Evolutionary conservation across 2,113 vertebrate genomes (phyloP), one percentile per base, ranked within the genome.

Genomic region (Melanocharis versteri): DNA sequence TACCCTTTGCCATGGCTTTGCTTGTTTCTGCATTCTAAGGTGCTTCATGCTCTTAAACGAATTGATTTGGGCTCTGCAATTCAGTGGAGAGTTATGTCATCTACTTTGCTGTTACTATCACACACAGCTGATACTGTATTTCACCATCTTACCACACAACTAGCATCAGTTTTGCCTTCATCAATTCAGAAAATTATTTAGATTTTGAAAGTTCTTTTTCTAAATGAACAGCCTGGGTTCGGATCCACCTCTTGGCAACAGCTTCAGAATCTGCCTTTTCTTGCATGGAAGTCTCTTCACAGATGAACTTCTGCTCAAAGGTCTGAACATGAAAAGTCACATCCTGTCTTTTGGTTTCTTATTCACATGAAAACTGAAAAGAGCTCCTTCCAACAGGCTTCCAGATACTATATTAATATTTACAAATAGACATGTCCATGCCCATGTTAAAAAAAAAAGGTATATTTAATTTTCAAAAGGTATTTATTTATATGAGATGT

Each of bases 1-100:
- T 88, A 45, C 51, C 77, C 92, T 82, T 83, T 85, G 66, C 68
- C 33, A 10, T 28, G 93, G 64, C 66, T 81, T 83, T 87, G 42
- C 83, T 90, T 94, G 54, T 91, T 94, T 93, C 89, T 95, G 62
- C n/a, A 68, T 61, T 27, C 86, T 90, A 93, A 94, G 79, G 76
- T 5, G 23, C 44, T 96, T 71, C 84, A 82, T 79, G 91, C 68
- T 96, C 83, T 94, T 83, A 93, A 94, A 75, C 11, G 0, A 89
- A 94, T 79, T 87, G 93, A 69, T 95, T 93, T 80, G 51, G 81
- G 48, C 26, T 62, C 51, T 56, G 72, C 35, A 70, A 3, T 86
- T 94, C 87, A 61, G 50, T 48, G 45, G 61, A 24, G 66, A 91
- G 92, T 78, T 88, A 76, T 40, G 28, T 61, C 13, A 61, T 90